Base-by-base conservation (phyloP, 2,797 vertebrate genomes). In the Nasua narica region DNA sequence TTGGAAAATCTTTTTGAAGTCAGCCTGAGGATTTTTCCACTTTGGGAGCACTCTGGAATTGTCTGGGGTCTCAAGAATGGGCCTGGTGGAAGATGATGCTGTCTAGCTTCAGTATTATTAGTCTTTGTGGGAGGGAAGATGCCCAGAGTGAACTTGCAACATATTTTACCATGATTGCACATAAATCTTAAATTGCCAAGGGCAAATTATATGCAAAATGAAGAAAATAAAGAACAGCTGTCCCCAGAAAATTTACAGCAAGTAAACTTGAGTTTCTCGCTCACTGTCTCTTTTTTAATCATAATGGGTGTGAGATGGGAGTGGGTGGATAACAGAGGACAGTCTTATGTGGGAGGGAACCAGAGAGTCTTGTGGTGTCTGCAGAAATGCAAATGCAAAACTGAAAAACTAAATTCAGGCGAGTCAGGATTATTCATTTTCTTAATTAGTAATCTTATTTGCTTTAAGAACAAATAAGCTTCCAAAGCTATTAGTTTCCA, bases 261-360 rank as follows among this genome's bases (percentile, higher is more conserved):
- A 98, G 95, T 82, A 85, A 98, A 97, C 95, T 97, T 96, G 94
- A 89, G 97, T 98, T 98, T 98, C 67, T 91, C 0, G 3, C 65
- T 77, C 0, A 5, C 74, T 58, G 56, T 95, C 97, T 98, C 96
- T 98, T 97, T 98, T 98, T 97, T 98, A 97, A 98, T 98, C 97
- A 97, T 96, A 98, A 97, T 98, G 98, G 98, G 98, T 98, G 98
- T 98, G 98, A 98, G 97, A 96, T 98, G 98, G 87, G 50, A 78
- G 98, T 98, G 98, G 98, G 98, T 95, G 98, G 98, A 90, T 97
- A 96, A 19, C 56, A 97, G 97, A 98, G 98, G 98, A 98, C 98
- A 96, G 98, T 97, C 97, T 98, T 94, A 70, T 90, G 98, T 98
- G 98, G 98, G 98, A 98, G 98, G 98, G 96, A 98, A 96, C 97